Evolutionary conservation across 2,888 invertebrate genomes (phyloP).

Genomic region (Syrphus vitripennis): DNA sequence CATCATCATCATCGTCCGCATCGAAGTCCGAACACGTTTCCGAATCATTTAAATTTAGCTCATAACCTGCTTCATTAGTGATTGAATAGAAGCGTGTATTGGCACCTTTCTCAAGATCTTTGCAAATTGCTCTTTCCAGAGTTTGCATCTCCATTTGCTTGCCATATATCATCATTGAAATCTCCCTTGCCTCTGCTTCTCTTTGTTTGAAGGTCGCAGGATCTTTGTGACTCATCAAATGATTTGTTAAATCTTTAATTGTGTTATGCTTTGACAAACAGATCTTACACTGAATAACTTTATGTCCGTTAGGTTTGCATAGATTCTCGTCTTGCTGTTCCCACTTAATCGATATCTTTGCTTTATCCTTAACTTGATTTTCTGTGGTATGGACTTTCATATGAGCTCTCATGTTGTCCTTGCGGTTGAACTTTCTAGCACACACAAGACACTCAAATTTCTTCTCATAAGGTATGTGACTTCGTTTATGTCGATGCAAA

Average conservation of each 20-base stretch:
- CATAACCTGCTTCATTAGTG: slow-evolving; percentile 78
- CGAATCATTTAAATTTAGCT: slow-evolving; percentile 77
- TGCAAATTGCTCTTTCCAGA: slow-evolving; percentile 19
- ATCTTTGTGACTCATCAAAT: slow-evolving; percentile 76
- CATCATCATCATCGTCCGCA: slow-evolving; percentile 22
- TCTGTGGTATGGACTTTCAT: slow-evolving; percentile 82
- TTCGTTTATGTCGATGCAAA: slow-evolving; percentile 85
- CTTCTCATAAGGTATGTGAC: slow-evolving; percentile 83
- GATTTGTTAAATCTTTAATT: slow-evolving; percentile 76
- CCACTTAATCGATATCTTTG: slow-evolving; percentile 32
- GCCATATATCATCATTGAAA: slow-evolving; percentile 75
- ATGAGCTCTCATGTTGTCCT: slow-evolving; percentile 84
- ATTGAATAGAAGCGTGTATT: slow-evolving; percentile 78
- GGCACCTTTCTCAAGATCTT: slow-evolving; percentile 63
- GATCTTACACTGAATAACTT: slow-evolving; percentile 79
- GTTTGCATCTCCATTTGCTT: slow-evolving; percentile 34
- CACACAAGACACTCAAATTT: slow-evolving; percentile 83
- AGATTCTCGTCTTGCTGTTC: slow-evolving; percentile 72
- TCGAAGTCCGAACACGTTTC: slow-evolving; percentile 73
- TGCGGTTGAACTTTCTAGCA: slow-evolving; percentile 83
- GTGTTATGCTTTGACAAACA: slow-evolving; percentile 78
- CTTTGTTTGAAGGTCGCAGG: slow-evolving; percentile 72
- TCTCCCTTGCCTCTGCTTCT: slow-evolving; percentile 72
- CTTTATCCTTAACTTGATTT: not conserved
- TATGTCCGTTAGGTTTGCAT: slow-evolving; percentile 78